Evolutionary conservation across 2,888 invertebrate species (phyloP), one percentile per base, ranked within the genome.

Genomic region (Dyspetes luteomarginatus): DNA sequence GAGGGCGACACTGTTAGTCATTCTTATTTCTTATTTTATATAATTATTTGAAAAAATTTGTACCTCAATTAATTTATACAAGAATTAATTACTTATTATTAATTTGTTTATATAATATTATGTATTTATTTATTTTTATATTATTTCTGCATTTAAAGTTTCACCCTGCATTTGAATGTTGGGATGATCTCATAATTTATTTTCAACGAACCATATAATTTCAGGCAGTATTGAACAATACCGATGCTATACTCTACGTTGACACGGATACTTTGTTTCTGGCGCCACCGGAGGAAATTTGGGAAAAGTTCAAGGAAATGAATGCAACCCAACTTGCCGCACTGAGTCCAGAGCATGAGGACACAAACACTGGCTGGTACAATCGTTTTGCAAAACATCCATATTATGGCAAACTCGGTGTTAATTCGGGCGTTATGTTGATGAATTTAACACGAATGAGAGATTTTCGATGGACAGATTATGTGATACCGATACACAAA

Each of bases 371-470:
- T 56, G 98, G 98, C 9, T 99, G 98, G 98, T 99, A 99, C 91
- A 97, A 98, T 88, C 93, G 98, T 84, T 98, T 98, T 93, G 98
- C 98, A 0, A 95, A 96, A 84, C 98, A 99, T 93, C 98, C 99
- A 0, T 99, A 95, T 91, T 98, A 97, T 94, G 97, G 97, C 78
- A 94, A 95, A 91, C 93, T 96, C 90, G 98, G 98, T 77, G 95
- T 99, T 0, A 99, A 99, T 93, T 98, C 98, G 0, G 99, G 98
- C 43, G 98, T 99, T 0, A 98, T 99, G 98, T 92, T 99, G 65
- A 99, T 99, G 98, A 98, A 99, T 92, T 93, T 99, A 68, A 98
- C 98, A 0, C 94, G 97, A 88, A 97, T 99, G 97, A 93, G 98
- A 80, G 92, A 94, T 28, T 97, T 98, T 87, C 94, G 95, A 26